A percentile compares a stretch with the other conserved stretches of the same genome.
phyloP scores from a whole-genome alignment of 1,140 invertebrate genomes.

The Ooceraea biroi region DNA sequence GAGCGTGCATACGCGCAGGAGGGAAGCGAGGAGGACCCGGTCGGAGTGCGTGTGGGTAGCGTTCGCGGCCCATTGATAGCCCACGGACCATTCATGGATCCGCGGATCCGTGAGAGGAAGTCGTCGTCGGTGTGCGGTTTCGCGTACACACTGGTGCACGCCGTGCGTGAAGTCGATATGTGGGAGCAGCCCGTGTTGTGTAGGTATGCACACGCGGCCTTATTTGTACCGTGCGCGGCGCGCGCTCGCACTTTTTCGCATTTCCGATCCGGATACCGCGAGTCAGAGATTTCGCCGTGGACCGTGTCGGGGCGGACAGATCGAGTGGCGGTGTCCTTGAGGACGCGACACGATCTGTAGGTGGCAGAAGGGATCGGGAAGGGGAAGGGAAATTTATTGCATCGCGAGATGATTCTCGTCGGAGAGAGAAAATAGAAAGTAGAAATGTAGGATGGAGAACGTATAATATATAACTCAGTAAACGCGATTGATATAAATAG shows the following conservation, averaged over 20 bases:
- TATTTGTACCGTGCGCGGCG: constrained; percentile 69
- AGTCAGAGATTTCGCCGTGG: constrained; percentile 7
- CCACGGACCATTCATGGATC: constrained; percentile 75
- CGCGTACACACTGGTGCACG: constrained; percentile 38
- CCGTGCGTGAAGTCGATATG: constrained; percentile 26
- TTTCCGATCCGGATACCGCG: constrained; percentile 51
- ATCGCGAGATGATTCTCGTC: background rate
- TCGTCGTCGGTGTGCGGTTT: constrained; percentile 58
- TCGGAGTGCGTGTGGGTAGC: constrained; percentile 65
- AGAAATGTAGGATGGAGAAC: background rate
- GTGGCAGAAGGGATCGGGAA: too few relatives aligned
- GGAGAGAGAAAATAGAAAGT: background rate
- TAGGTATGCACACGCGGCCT: constrained; percentile 67
- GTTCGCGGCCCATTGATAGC: constrained; percentile 70
- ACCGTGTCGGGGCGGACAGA: background rate
- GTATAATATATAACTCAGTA: constrained; percentile 26
- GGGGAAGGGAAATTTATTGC: background rate
- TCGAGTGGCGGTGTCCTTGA: constrained; percentile 24
- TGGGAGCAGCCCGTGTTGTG: constrained; percentile 48
- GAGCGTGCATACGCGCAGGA: constrained; percentile 42
- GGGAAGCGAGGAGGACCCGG: background rate
- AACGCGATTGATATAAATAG: constrained; percentile 3
- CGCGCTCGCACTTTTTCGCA: constrained; percentile 65
- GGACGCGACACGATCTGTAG: background rate
- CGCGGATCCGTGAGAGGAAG: constrained; percentile 76